A percentile compares a stretch with the other conserved stretches of the same genome.
Evolutionary conservation across 2,888 invertebrate species (phyloP).

Genomic region (Beris chalybata): DNA sequence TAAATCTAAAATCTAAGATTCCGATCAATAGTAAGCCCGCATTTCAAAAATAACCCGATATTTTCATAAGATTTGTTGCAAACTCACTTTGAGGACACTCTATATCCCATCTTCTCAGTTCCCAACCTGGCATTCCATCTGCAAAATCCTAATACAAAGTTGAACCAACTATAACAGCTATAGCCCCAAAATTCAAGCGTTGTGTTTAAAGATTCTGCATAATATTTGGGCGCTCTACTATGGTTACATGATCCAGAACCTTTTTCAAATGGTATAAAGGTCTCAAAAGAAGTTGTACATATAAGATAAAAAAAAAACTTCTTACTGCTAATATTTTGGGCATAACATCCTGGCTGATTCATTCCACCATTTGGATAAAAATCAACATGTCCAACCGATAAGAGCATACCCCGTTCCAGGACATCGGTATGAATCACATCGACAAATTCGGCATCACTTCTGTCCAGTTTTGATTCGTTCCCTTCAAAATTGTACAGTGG

Average conservation of each 20-base stretch:
- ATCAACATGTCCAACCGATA: conserved; percentile 60
- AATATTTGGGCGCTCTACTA: conserved; percentile 62
- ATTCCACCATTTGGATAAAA: conserved; percentile 64
- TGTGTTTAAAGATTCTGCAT: conserved; percentile 59
- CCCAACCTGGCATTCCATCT: conserved; percentile 35
- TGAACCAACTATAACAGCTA: conserved; percentile 60
- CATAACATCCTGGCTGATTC: conserved; percentile 63
- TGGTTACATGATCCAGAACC: conserved; percentile 64
- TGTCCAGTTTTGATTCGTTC: conserved; percentile 58
- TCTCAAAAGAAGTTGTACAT: neutral
- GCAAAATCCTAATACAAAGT: conserved; percentile 60
- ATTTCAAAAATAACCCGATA: neutral
- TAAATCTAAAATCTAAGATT: neutral
- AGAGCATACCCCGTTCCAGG: conserved; percentile 61
- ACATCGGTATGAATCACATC: conserved; percentile 68
- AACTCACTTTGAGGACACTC: conserved; percentile 57
- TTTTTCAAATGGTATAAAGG: conserved; percentile 40
- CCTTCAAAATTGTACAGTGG: conserved; percentile 63
- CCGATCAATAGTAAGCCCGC: neutral
- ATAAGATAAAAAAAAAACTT: neutral
- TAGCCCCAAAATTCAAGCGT: conserved; percentile 62
- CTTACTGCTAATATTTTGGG: conserved; percentile 43
- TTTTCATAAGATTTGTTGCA: neutral
- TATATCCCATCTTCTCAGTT: conserved; percentile 59
- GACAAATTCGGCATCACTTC: conserved; percentile 63